Evolutionary conservation across 2,113 vertebrate genomes (phyloP), one percentile per base, ranked within the genome.

Genomic region (Chrysemys picta): DNA sequence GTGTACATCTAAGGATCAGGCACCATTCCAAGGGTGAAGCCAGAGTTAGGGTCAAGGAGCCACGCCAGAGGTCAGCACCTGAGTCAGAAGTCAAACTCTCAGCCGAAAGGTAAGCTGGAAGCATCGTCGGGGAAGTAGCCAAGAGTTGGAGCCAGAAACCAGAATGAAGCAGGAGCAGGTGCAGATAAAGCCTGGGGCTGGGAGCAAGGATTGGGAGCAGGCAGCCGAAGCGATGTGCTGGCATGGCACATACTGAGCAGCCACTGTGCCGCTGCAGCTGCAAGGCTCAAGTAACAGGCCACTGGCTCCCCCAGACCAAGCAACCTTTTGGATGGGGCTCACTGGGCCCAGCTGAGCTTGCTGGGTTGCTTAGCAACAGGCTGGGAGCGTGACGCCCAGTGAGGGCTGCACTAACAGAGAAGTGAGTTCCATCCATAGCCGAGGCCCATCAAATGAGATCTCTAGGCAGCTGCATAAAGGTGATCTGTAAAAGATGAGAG

Each of bases 401-500:
- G 25, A 0, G 0, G 52, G 62, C 53, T 1, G 0, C 0, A 0
- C 5, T 52, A 22, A 5, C 82, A 29, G 78, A 12, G 54, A n/a
- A 65, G 54, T 25, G 52, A 13, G 38, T 56, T 27, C 72, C 84
- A 25, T 25, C 72, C 84, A 25, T 25, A 49, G 29, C 50, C 0
- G 0, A 75, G 45, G 21, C 38, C 81, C 0, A 0, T 49, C 0
- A 0, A n/a, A 24, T 0, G 0, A 11, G 52, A 35, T 21, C n/a
- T 9, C 19, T 4, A 35, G n/a, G n/a, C 62, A 14, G 35, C 5
- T 1, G 22, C 69, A 75, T 75, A 14, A 75, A 65, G 6, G 38
- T 42, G n/a, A 17, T 21, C 38, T 22, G 69, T 21, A 65, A 13
- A 16, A 35, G 35, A 35, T 65, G 62, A 31, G 31, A 35, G 62